phyloP scores from a whole-genome alignment of 2,113 vertebrate species.

The Mellivora capensis region DNA sequence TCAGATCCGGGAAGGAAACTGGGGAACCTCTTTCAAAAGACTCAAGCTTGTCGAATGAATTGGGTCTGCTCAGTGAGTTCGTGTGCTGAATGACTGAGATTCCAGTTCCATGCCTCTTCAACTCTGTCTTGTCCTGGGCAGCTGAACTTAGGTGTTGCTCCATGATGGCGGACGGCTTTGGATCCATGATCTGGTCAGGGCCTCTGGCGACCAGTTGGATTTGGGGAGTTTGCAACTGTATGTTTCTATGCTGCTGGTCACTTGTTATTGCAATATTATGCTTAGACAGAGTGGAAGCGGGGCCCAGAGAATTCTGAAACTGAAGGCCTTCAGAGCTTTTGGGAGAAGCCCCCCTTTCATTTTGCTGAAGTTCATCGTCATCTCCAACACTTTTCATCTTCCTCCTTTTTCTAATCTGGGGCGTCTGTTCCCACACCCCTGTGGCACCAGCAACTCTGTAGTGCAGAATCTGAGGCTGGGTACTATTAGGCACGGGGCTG shows the following conservation, averaged over 20 bases:
- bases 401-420: constrained; percentile 93
- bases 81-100: constrained; percentile 99
- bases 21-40: constrained; percentile 87
- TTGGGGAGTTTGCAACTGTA: constrained; percentile 83
- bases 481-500: constrained; percentile 80
- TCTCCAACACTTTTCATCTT: constrained; percentile 99
- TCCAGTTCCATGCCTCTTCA: constrained; percentile 92
- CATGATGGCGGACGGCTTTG: constrained; percentile 82
- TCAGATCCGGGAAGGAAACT: constrained; percentile 83
- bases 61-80: constrained; percentile 94
- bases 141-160: constrained; percentile 84
- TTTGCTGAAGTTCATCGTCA: constrained; percentile 94
- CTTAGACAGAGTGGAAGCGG: constrained; percentile 73
- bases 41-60: constrained; percentile 92
- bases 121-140: constrained; percentile 84
- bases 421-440: constrained; percentile 89
- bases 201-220: constrained; percentile 86
- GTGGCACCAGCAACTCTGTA: constrained; percentile 84
- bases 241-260: constrained; percentile 80
- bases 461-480: constrained; percentile 85
- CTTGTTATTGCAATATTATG: constrained; percentile 74
- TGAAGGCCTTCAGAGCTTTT: constrained; percentile 82
- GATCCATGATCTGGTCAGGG: constrained; percentile 80
- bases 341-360: constrained; percentile 82
- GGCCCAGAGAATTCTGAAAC: constrained; percentile 77